Base-by-base conservation (phyloP, 2,113 vertebrate species). In the Mesitornis unicolor region DNA sequence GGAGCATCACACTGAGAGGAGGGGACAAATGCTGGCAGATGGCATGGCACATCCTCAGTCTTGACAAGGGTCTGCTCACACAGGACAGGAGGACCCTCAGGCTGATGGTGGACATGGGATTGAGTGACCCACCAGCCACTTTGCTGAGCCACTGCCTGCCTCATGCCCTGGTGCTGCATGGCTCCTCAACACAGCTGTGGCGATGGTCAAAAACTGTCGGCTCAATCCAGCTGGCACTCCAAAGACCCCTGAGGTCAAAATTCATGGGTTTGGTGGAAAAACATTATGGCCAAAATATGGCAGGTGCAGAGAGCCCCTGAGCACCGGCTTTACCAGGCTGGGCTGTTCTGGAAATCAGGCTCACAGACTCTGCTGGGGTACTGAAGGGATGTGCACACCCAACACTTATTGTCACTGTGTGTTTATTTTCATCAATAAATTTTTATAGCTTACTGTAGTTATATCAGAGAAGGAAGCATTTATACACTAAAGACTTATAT, bases 81-180 rank as follows among this genome's bases (percentile, higher is more conserved):
- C 7, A 16, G 60, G 61, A 26, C 38, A 36, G 45, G 24, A 47
- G 60, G 13, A 53, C 45, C 43, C 0, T 1, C 25, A 19, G n/a
- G n/a, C 38, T 31, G 16, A 45, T 4, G 3, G 43, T 6, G 24
- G 18, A n/a, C 38, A 13, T 16, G 50, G 57, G 42, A 28, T 17
- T 4, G 3, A 64, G 67, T 11, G 56, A 42, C 43, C 50, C 54
- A 22, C 43, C 7, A 6, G 38, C 15, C 40, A 43, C 5, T 0
- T 9, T 45, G 38, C 73, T 29, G 74, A 71, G 51, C 82, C 54
- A 43, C 20, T 0, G 0, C 56, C 60, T 7, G 48, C 45, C 2
- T 1, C 3, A 1, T 22, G 31, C 6, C 1, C 40, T 4, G 1
- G 29, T 6, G 45, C 56, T 21, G 31, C 61, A 1, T 0, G 0